Evolutionary conservation across 1,140 invertebrate species (phyloP).

Genomic region (Drosophila tani): DNA sequence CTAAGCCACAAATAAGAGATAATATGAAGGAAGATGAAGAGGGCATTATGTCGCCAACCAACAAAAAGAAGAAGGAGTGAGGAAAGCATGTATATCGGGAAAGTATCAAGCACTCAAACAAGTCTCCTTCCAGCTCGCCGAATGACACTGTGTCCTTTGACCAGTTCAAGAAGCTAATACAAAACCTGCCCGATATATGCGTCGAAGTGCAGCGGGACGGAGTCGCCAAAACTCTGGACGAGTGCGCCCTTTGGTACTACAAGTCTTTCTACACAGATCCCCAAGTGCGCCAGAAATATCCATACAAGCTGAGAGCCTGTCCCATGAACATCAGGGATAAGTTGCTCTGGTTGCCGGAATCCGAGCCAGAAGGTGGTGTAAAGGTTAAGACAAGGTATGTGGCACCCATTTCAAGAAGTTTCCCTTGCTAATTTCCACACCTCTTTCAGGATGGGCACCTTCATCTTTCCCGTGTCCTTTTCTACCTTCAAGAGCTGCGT

Average conservation of each 20-base stretch:
- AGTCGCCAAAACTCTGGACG: conserved; percentile 6
- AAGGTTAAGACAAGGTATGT: not conserved
- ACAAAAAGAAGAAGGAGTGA: not conserved
- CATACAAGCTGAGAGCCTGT: not conserved
- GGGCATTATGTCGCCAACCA: not conserved
- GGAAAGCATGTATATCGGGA: no score
- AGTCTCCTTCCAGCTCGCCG: not conserved
- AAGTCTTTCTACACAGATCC: conserved; percentile 15
- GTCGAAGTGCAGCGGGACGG: not conserved
- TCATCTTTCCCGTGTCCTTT: conserved; percentile 18
- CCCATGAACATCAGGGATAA: not conserved
- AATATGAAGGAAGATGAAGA: no score
- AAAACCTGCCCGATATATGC: conserved; percentile 8
- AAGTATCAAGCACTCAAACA: no score
- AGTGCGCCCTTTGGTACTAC: conserved; percentile 37
- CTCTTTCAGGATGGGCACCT: conserved; percentile 7
- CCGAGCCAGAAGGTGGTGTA: not conserved
- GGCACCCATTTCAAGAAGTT: no score
- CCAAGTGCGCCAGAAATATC: not conserved
- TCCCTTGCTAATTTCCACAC: not conserved
- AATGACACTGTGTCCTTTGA: conserved; percentile 1
- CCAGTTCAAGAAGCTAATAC: conserved; percentile 8
- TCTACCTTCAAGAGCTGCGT: not conserved
- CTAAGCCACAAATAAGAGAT: no score
- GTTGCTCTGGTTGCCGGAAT: conserved; percentile 1